Evolutionary conservation across 2,797 vertebrate species (phyloP).

Genomic region (Florisuga fusca): DNA sequence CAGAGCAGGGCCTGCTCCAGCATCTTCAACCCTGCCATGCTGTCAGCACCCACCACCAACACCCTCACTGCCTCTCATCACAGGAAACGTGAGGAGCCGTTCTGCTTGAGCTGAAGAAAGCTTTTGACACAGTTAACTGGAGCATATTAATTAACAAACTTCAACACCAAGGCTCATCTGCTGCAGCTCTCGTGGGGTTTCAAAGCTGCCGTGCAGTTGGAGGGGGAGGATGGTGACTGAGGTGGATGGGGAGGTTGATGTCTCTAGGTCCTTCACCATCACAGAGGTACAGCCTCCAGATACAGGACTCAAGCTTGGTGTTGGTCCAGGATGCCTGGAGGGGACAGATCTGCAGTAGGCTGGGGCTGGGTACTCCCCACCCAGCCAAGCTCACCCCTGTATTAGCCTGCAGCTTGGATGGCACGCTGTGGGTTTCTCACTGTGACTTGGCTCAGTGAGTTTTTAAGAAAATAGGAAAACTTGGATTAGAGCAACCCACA

Average conservation of each 20-base stretch:
- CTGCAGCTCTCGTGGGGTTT: constrained; percentile 18
- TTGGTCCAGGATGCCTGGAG: neutral
- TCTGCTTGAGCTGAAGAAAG: constrained; percentile 50
- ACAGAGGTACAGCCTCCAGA: accelerated
- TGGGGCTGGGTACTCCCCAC: neutral
- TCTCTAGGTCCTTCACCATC: neutral
- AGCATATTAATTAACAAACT: constrained; percentile 66
- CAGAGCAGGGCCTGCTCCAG: neutral
- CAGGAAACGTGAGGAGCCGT: constrained; percentile 10
- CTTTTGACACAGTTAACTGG: constrained; percentile 48
- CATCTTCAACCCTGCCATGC: neutral
- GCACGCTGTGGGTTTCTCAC: neutral
- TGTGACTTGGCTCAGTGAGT: neutral
- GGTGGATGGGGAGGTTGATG: neutral
- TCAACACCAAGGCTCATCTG: neutral
- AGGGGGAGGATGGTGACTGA: neutral
- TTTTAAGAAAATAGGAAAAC: neutral
- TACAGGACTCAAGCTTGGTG: accelerated
- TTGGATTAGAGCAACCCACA: neutral
- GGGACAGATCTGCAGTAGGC: accelerated
- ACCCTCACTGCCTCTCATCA: neutral
- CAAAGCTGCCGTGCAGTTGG: neutral
- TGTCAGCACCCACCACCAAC: neutral
- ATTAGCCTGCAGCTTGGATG: neutral
- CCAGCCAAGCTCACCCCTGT: neutral